Evolutionary conservation across 2,888 invertebrate genomes (phyloP).

Genomic region (Didymodactylos carnosus): DNA sequence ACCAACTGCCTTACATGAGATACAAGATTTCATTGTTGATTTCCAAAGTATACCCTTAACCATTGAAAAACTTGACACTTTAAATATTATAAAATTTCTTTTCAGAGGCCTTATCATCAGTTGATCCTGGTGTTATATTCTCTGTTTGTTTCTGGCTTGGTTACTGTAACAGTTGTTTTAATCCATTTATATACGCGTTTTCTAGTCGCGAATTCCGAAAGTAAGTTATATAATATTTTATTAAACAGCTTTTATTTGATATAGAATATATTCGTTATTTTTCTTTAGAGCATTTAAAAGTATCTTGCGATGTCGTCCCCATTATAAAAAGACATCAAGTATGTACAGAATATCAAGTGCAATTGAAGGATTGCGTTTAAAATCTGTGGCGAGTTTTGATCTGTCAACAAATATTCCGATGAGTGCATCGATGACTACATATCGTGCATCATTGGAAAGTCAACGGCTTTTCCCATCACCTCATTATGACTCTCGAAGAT

Average conservation of each 20-base stretch:
- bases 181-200: constrained; percentile 48
- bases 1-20: no score
- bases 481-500: no score
- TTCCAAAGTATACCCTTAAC: no score
- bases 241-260: not conserved
- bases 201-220: constrained; percentile 37
- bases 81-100: not conserved
- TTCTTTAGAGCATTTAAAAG: not conserved
- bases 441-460: not conserved
- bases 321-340: not conserved
- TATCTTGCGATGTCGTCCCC: not conserved
- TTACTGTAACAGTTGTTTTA: constrained; percentile 48
- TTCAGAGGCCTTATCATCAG: not conserved
- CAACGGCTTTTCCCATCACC: not conserved
- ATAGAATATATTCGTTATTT: not conserved
- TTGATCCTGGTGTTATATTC: constrained; percentile 34
- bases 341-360: not conserved
- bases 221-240: not conserved
- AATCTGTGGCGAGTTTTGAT: not conserved
- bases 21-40: no score
- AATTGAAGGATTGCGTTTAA: not conserved
- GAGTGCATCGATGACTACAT: not conserved
- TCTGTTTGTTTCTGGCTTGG: constrained; percentile 49
- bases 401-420: not conserved
- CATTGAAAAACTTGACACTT: no score